Base-by-base conservation (phyloP, 2,113 vertebrate species). In the Indicator indicator region DNA sequence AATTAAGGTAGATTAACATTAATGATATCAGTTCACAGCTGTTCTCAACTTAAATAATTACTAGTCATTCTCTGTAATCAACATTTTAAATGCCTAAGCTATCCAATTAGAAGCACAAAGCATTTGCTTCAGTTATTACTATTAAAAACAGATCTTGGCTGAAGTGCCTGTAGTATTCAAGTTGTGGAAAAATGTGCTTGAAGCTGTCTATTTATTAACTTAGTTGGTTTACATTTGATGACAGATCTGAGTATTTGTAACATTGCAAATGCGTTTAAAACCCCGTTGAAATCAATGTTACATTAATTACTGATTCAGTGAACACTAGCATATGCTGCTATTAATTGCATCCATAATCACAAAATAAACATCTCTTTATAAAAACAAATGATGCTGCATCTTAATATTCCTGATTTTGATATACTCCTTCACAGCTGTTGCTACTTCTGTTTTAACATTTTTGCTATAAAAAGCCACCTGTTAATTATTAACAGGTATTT, bases 291-390 rank as follows among this genome's bases (percentile, higher is more conserved):
- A 97, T 96, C 93, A 97, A 96, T 94, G 93, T 38, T 88, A 87
- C 69, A 78, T 97, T 98, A 98, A 98, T 98, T 98, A 97, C 95
- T 91, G 93, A 89, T 97, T 89, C 77, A 88, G 69, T 77, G 91
- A 93, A 97, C 92, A 82, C 81, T 54, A 96, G 64, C 97, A 98
- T 98, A 97, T 97, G 98, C 86, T 97, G 92, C 75, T 97, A 98
- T 98, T 97, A 98, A 97, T 97, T 97, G 90, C 94, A 94, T 60
- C 80, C 79, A 97, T 98, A 97, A 97, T 95, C 94, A 96, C 88
- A 97, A 98, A 97, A 97, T 97, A 98, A 98, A 97, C 95, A 97
- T 97, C 78, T 96, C 91, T 97, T 97, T 97, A 96, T 96, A 96
- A 97, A 97, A 98, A 97, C 95, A 98, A 97, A 97, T 91, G 87